These are phyloP conservation scores for Callorhinus ursinus DNA, from an alignment of 2,113 vertebrate species.

Conservation along the genomic window DNA sequence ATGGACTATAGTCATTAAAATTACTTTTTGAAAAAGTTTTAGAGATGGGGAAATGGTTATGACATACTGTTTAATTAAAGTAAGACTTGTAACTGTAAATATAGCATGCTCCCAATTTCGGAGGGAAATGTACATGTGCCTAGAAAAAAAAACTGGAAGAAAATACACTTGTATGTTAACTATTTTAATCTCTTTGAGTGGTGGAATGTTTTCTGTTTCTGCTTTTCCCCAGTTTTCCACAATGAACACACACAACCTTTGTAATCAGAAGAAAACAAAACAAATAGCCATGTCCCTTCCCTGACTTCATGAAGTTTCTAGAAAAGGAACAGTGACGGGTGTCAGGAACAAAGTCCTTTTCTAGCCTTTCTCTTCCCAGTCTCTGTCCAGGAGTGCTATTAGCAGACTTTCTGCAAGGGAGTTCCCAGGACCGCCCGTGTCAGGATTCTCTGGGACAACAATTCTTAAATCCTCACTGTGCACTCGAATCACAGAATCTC, in stretches of 20 bases:
- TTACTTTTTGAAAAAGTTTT: not conserved
- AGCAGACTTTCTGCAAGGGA: not conserved
- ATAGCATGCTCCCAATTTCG: not conserved
- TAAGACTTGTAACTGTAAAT: conserved; percentile 3
- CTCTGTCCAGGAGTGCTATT: not conserved
- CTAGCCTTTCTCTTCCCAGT: not conserved
- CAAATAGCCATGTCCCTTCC: not conserved
- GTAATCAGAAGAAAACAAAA: not conserved
- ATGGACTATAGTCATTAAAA: not conserved
- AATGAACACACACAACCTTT: not conserved
- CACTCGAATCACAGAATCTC: not conserved
- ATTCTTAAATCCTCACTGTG: not conserved
- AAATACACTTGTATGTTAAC: not conserved
- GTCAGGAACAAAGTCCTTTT: not conserved
- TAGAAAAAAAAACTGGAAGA: conserved; percentile 32
- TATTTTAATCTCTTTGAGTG: not conserved
- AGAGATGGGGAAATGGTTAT: not conserved
- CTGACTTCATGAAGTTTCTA: not conserved
- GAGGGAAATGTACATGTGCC: not conserved
- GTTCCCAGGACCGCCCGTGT: not conserved
- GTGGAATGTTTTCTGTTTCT: conserved; percentile 14
- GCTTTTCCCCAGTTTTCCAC: conserved; percentile 4
- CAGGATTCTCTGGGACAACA: not conserved
- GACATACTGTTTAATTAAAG: conserved; percentile 14
- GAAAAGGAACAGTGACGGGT: not conserved